Conservation (phyloP, 2,797 vertebrate genomes). For the Podarcis siculus region DNA sequence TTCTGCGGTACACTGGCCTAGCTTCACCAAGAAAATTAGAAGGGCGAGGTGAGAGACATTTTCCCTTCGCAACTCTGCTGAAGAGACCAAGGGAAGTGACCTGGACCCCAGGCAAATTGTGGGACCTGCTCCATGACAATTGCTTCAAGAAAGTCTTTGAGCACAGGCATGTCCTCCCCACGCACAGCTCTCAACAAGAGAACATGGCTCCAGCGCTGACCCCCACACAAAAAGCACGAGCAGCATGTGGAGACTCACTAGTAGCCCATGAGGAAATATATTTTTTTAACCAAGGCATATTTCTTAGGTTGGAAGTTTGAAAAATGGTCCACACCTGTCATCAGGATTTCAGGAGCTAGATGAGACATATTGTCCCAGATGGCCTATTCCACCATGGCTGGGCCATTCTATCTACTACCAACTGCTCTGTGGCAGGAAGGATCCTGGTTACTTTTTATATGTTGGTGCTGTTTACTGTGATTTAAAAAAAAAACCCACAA, state of each 20-base stretch:
- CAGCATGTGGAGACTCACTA: neutral
- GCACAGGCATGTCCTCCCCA: neutral
- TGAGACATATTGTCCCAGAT: no score
- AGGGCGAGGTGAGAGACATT: no score
- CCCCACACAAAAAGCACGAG: neutral
- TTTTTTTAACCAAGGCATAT: neutral
- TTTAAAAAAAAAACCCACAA: no score
- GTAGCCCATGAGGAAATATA: neutral
- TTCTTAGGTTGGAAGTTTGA: neutral
- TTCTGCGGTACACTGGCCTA: no score
- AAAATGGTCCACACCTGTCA: neutral
- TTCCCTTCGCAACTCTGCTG: no score
- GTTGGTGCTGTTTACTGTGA: no score
- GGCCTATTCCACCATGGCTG: no score
- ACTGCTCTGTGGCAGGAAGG: no score
- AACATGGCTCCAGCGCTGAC: neutral
- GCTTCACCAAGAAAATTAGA: no score
- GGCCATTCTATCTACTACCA: no score
- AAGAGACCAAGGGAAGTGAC: no score
- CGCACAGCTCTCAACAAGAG: neutral
- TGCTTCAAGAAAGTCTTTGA: neutral
- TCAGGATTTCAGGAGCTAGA: neutral
- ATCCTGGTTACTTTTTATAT: no score
- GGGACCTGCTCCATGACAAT: neutral
- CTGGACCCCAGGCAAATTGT: neutral